A percentile compares a stretch with the other conserved stretches of the same genome.
phyloP scores from a whole-genome alignment of 2,113 vertebrate species.

The Cyprinus carpio region DNA sequence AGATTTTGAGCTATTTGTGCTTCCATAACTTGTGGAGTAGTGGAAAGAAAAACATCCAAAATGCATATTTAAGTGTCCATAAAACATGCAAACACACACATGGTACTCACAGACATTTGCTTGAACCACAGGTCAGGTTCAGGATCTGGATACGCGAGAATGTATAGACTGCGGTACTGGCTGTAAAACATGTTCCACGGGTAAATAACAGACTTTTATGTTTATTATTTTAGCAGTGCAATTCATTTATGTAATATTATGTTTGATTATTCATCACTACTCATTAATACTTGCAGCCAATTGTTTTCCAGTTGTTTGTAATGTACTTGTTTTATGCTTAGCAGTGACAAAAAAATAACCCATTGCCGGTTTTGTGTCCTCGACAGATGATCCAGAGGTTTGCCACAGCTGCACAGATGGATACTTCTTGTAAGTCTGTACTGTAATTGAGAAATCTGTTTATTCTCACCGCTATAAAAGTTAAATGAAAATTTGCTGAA shows the following conservation, averaged over 20 bases:
- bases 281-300: not conserved
- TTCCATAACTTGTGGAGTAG: no score
- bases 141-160: constrained; percentile 77
- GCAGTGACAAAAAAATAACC: not conserved
- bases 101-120: not conserved
- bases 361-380: constrained; percentile 55
- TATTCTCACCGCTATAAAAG: not conserved
- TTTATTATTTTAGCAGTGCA: not conserved
- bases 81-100: no score
- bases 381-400: constrained; percentile 72
- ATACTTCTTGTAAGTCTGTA: constrained; percentile 74
- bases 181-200: constrained; percentile 76
- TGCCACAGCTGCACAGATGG: constrained; percentile 74
- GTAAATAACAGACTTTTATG: constrained; percentile 59
- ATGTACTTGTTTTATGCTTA: no score
- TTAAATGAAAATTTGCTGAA: no score
- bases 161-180: constrained; percentile 76
- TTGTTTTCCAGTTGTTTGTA: constrained; percentile 26
- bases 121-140: constrained; percentile 73
- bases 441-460: constrained; percentile 6
- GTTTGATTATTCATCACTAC: not conserved
- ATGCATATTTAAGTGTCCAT: no score
- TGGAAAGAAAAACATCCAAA: no score
- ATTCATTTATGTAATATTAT: not conserved
- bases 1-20: no score